phyloP scores from a whole-genome alignment of 1,140 invertebrate genomes.

The Diachasma alloeum region DNA sequence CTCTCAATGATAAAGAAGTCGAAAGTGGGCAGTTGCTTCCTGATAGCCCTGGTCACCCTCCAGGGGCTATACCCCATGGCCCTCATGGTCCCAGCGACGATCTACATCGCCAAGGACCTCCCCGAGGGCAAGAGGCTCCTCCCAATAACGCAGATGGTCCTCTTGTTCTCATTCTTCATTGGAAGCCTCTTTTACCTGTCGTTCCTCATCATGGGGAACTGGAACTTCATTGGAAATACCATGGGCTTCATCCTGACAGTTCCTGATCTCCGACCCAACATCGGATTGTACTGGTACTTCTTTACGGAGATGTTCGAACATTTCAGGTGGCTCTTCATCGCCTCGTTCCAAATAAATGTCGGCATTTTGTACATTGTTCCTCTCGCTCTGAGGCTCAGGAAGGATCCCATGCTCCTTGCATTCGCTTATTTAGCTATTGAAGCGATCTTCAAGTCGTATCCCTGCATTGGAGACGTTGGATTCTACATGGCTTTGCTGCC shows the following conservation, averaged over 20 bases:
- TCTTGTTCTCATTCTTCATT: constrained; percentile 55
- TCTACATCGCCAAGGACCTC: constrained; percentile 63
- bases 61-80: constrained; percentile 88
- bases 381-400: constrained; percentile 83
- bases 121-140: constrained; percentile 35
- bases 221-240: constrained; percentile 55
- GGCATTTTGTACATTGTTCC: constrained; percentile 90
- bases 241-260: constrained; percentile 68
- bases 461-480: constrained; percentile 92
- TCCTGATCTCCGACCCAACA: constrained; percentile 94
- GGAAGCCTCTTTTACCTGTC: constrained; percentile 45
- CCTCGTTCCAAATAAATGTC: constrained; percentile 96
- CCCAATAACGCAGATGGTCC: constrained; percentile 40
- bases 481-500: constrained; percentile 91
- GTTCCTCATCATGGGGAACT: constrained; percentile 55
- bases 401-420: constrained; percentile 86
- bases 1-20: constrained; percentile 75
- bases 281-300: constrained; percentile 99
- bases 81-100: constrained; percentile 80
- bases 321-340: constrained; percentile 93
- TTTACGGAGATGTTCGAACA: constrained; percentile 99
- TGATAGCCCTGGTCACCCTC: constrained; percentile 80
- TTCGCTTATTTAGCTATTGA: constrained; percentile 85
- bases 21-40: constrained; percentile 68
- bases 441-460: constrained; percentile 96